phyloP scores from a whole-genome alignment of 1,140 invertebrate species.

The Rhopalosiphum padi region DNA sequence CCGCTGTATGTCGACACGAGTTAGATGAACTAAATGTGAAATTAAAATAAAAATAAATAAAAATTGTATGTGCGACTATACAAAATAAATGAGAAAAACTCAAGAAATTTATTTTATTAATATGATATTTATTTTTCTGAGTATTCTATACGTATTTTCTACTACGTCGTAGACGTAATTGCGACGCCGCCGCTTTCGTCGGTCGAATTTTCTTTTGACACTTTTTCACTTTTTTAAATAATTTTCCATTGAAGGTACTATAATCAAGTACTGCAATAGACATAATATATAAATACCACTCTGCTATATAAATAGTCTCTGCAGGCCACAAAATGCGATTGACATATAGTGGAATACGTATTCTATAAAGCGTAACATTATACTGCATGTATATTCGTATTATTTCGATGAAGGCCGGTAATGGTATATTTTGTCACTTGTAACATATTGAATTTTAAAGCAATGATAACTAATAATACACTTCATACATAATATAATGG shows the following conservation, averaged over 20 bases:
- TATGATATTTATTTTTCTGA: not conserved
- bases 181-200: not conserved
- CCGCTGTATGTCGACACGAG: not conserved
- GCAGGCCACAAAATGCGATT: not conserved
- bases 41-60: not conserved
- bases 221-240: not conserved
- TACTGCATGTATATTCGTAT: not conserved
- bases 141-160: not conserved
- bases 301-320: not conserved
- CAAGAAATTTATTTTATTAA: not conserved
- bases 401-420: too few species aligned
- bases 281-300: not conserved
- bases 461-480: not conserved
- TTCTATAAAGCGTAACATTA: not conserved
- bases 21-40: not conserved
- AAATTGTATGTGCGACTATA: not conserved
- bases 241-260: not conserved
- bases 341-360: not conserved
- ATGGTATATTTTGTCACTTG: not conserved
- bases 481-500: not conserved
- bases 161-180: not conserved
- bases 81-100: not conserved
- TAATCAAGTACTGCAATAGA: not conserved
- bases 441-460: not conserved
- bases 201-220: not conserved